These are phyloP conservation scores for Lamellibrachia luymesi DNA, from an alignment of 1,140 invertebrate species.

Conservation along the genomic window DNA sequence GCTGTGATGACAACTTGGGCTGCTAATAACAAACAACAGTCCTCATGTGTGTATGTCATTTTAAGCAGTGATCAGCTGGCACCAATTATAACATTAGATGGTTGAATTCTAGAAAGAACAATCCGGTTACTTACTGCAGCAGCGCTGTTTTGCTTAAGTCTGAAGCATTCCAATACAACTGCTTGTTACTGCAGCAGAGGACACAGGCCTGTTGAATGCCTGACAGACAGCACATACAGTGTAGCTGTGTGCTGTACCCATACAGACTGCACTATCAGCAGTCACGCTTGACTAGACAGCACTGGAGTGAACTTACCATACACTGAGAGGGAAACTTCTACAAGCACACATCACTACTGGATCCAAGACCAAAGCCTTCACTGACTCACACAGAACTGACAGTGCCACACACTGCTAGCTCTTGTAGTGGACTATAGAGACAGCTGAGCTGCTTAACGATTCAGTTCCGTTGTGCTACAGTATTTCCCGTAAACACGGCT, in stretches of 20 bases:
- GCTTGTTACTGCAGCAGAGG: not conserved
- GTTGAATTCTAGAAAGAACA: not conserved
- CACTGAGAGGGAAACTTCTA: not conserved
- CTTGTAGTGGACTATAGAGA: not conserved
- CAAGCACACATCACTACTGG: not conserved
- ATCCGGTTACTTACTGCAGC: not conserved
- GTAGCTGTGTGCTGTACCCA: not conserved
- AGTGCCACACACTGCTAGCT: not conserved
- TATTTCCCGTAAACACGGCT: not conserved
- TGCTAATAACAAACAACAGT: not conserved
- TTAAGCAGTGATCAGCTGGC: not conserved
- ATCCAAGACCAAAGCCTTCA: not conserved
- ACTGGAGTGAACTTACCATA: not conserved
- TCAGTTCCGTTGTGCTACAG: not conserved
- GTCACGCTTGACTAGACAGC: not conserved
- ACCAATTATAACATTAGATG: not conserved
- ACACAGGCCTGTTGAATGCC: not conserved
- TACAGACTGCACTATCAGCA: not conserved
- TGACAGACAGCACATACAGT: not conserved
- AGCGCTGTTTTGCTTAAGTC: not conserved
- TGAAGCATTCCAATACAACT: not conserved
- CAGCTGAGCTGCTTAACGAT: not conserved
- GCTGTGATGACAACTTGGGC: not conserved
- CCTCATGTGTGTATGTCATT: not conserved
- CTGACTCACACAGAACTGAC: not conserved